Conservation (phyloP, 2,797 vertebrate genomes). For the Nyctalus aviator region DNA sequence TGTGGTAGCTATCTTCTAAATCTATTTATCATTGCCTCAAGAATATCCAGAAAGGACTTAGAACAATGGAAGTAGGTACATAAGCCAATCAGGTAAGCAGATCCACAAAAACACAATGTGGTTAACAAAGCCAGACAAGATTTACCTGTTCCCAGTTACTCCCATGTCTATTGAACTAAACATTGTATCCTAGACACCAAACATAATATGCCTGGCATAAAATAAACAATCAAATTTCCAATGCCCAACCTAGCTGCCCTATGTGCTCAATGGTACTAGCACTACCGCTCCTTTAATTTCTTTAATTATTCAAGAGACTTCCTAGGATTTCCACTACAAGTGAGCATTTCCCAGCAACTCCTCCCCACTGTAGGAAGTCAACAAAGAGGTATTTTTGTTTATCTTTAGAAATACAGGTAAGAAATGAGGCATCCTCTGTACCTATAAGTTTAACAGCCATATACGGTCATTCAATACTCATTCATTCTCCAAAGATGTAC, state of each 20-base stretch:
- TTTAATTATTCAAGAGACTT: neutral
- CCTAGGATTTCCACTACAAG: neutral
- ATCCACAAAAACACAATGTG: neutral
- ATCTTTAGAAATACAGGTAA: constrained; percentile 37
- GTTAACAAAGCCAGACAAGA: neutral
- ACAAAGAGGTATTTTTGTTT: neutral
- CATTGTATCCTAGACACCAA: neutral
- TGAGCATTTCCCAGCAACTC: neutral
- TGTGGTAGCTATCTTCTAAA: constrained; percentile 23
- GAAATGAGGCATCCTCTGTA: constrained; percentile 4
- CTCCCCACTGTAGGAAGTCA: neutral
- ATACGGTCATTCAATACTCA: neutral
- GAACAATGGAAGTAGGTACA: neutral
- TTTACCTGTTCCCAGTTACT: neutral
- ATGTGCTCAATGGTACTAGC: neutral
- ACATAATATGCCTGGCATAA: neutral
- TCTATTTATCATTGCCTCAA: neutral
- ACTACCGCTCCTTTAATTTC: neutral
- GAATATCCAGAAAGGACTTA: neutral
- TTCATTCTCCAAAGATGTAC: neutral
- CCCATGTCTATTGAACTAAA: neutral
- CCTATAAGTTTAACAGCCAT: neutral
- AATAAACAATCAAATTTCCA: neutral
- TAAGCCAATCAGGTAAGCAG: neutral
- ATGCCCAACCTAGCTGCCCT: neutral